These are phyloP conservation scores for Heliconius nattereri DNA, from an alignment of 1,140 invertebrate genomes.

Conservation along the genomic window DNA sequence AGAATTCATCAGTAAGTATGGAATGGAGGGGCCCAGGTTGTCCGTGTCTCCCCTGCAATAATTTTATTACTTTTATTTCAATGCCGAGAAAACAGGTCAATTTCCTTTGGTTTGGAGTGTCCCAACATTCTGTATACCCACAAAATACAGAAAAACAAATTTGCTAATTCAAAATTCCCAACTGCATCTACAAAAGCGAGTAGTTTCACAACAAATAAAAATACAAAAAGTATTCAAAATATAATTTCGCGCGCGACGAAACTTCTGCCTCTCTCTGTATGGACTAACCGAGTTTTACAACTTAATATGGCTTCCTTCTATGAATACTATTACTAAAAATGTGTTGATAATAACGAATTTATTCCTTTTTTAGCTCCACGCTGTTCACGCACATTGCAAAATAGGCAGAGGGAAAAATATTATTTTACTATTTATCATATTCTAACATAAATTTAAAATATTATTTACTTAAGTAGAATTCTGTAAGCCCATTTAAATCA, in stretches of 20 bases:
- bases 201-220: constrained; percentile 3
- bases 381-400: background rate
- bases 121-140: background rate
- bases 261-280: constrained; percentile 1
- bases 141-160: background rate
- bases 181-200: constrained; percentile 5
- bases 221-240: constrained; percentile 7
- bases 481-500: no score
- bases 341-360: background rate
- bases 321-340: background rate
- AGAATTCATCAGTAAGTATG: no score
- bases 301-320: background rate
- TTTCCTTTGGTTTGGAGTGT: no score
- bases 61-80: no score
- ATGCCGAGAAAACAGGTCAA: no score
- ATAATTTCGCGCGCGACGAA: constrained; percentile 9
- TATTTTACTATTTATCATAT: no score
- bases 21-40: no score
- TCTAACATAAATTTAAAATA: no score
- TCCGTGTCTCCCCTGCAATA: no score
- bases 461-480: no score
- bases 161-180: background rate
- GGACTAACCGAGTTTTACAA: constrained; percentile 7
- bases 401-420: background rate
- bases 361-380: background rate